Evolutionary conservation across 2,888 invertebrate species (phyloP).

Genomic region (Junonia oenone): DNA sequence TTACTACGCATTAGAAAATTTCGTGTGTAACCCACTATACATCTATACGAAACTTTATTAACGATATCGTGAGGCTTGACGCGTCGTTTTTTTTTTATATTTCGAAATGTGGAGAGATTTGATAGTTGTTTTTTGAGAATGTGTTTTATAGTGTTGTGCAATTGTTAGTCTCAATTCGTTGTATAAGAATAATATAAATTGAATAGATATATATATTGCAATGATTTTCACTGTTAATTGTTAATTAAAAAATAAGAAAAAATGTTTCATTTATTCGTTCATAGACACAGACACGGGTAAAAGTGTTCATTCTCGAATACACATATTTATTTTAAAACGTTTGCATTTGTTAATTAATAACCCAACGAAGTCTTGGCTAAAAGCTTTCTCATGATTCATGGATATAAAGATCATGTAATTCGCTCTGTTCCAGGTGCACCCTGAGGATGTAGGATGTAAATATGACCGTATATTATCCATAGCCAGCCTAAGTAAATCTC

Average conservation of each 20-base stretch:
- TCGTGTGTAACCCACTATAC: not conserved
- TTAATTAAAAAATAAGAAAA: no score
- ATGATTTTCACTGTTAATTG: no score
- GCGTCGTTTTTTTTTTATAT: not conserved
- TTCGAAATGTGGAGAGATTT: not conserved
- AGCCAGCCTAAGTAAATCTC: conserved; percentile 62
- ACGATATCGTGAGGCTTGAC: not conserved
- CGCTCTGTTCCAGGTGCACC: conserved; percentile 25
- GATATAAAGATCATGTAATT: conserved; percentile 9
- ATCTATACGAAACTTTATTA: not conserved
- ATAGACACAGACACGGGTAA: no score
- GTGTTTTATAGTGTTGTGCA: no score
- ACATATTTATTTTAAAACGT: not conserved
- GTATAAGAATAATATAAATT: no score
- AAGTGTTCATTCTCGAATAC: no score
- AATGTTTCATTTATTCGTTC: no score
- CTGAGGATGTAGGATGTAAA: conserved; percentile 30
- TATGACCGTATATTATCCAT: conserved; percentile 28
- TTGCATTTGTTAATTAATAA: no score
- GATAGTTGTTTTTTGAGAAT: no score
- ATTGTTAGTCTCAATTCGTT: no score
- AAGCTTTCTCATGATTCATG: not conserved
- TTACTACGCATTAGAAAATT: conserved; percentile 39
- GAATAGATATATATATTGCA: no score
- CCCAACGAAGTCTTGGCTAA: not conserved